Percentiles rank a stretch among this genome's conserved stretches.
Evolutionary conservation across 1,140 invertebrate genomes (phyloP).

Genomic region (Kradibia gibbosae): DNA sequence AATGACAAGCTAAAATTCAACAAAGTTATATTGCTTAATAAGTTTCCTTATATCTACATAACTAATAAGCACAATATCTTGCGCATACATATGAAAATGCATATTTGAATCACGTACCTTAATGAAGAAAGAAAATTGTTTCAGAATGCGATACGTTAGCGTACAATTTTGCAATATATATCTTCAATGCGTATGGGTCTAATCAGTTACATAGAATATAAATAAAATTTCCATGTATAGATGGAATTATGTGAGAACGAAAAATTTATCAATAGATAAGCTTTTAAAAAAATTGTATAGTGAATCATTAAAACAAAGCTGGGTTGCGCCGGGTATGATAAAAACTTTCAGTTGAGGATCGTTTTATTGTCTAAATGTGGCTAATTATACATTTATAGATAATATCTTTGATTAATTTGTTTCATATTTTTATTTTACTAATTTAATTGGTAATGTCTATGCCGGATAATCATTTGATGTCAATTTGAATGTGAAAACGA

Average conservation of each 20-base stretch:
- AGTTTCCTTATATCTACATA: background rate
- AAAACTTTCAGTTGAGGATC: background rate
- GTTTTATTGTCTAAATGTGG: background rate
- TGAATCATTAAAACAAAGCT: slow-evolving; percentile 7
- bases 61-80: slow-evolving; percentile 3
- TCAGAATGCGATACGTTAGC: slow-evolving; percentile 25
- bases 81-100: background rate
- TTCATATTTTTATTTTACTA: background rate
- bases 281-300: background rate
- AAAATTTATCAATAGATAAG: background rate
- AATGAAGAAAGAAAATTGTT: slow-evolving; percentile 42
- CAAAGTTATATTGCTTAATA: slow-evolving; percentile 14
- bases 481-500: too few relatives aligned
- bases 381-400: background rate
- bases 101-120: slow-evolving; percentile 5
- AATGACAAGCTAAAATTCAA: background rate
- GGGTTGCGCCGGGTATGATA: background rate
- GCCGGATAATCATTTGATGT: background rate
- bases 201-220: background rate
- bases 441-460: background rate
- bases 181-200: background rate
- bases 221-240: background rate
- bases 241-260: slow-evolving; percentile 3
- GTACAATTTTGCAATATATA: background rate
- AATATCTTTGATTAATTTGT: background rate